Base-by-base conservation (phyloP, 2,888 invertebrate genomes). In the Patella pellucida region DNA sequence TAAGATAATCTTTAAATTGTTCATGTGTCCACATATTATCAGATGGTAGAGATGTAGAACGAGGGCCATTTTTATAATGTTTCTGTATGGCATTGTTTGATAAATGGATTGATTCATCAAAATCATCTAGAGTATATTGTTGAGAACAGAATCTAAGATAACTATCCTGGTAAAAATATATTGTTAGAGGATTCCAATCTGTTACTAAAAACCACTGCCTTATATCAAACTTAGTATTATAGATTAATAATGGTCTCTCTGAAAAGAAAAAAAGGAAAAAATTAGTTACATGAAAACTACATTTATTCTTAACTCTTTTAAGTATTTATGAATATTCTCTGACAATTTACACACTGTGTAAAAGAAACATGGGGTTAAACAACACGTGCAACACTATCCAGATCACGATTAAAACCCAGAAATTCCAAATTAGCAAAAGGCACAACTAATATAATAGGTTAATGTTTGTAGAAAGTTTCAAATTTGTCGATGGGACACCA, bases 171-270 rank as follows among this genome's bases (percentile, higher is more conserved):
- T 97, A 97, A 92, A 97, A 94, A 96, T 97, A 97, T 79, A 97
- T 94, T 0, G 96, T 95, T 54, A 97, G 92, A 0, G 97, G 97
- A 88, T 96, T 96, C 87, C 96, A 95, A 89, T 95, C 95, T 0
- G 97, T 96, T 50, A 97, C 95, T 80, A 97, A 92, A 91, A 97
- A 97, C 97, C 97, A 97, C 91, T 97, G 97, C 7, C 97, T 93
- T 84, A 97, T 97, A 91, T 97, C 97, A 90, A 97, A 97, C 92
- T 97, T 97, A 1, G 97, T 97, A 86, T 95, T 94, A 91, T 97
- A 95, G 82, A 97, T 94, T 70, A 97, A 94, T 73, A 97, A 92
- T 0, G 97, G 97, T 78, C 94, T 94, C 92, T 97, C 97, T 96
- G 92, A 79, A 93, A 93, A 78, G 75, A 81, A 93, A 93, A 78